Percentiles rank a stretch among this genome's conserved stretches.
phyloP scores from a whole-genome alignment of 1,140 invertebrate species.

The Drosophila mauritiana region DNA sequence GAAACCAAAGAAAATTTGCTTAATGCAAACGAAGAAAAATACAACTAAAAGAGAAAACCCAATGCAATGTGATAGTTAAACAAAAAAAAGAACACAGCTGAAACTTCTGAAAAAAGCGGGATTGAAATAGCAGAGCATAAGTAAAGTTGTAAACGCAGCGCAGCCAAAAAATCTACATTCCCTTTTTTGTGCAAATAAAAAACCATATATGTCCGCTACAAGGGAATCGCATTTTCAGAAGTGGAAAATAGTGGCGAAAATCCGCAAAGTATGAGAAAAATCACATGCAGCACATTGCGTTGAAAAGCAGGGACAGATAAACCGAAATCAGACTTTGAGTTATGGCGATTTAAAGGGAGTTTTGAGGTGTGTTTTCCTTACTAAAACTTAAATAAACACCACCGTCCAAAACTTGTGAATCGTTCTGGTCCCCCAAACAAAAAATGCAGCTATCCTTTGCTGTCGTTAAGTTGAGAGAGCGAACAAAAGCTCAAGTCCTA shows the following conservation, averaged over 20 bases:
- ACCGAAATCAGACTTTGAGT: slow-evolving; percentile 16
- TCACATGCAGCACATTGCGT: slow-evolving; percentile 38
- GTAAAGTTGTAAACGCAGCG: slow-evolving; percentile 66
- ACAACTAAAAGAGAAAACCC: slow-evolving; percentile 7
- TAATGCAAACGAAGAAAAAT: slow-evolving; percentile 58
- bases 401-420: slow-evolving; percentile 4
- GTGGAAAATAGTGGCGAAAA: slow-evolving; percentile 6
- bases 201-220: slow-evolving; percentile 47
- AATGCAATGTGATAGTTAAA: slow-evolving; percentile 43
- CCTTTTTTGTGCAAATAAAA: background rate
- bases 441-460: slow-evolving; percentile 7
- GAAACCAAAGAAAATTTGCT: slow-evolving; percentile 70
- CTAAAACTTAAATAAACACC: slow-evolving; percentile 73
- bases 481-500: slow-evolving; percentile 74
- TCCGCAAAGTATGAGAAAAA: slow-evolving; percentile 22
- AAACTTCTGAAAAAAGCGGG: slow-evolving; percentile 7
- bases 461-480: slow-evolving; percentile 64
- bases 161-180: slow-evolving; percentile 45
- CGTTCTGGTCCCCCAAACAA: slow-evolving; percentile 3
- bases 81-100: slow-evolving; percentile 16
- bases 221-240: slow-evolving; percentile 73
- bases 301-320: slow-evolving; percentile 59
- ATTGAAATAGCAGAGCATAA: slow-evolving; percentile 40
- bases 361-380: slow-evolving; percentile 26
- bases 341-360: background rate